These are phyloP conservation scores for Phymatocera aterrima DNA, from an alignment of 2,888 invertebrate species.

Conservation along the genomic window DNA sequence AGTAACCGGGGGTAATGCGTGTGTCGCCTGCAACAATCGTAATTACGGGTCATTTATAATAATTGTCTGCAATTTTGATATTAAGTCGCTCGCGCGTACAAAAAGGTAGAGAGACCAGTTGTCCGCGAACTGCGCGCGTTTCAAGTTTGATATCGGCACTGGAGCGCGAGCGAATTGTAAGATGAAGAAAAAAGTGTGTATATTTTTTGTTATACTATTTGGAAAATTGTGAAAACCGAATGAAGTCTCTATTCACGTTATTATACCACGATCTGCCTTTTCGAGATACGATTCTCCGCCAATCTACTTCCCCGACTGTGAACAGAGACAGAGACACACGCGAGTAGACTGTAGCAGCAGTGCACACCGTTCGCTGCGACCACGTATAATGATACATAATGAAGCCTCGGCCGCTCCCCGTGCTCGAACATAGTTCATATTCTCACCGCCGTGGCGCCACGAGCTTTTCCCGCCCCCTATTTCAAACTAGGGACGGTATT, in stretches of 20 bases:
- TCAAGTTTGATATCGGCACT: too few species aligned
- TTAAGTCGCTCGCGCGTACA: constrained; percentile 43
- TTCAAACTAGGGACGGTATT: constrained; percentile 56
- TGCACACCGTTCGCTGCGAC: constrained; percentile 75
- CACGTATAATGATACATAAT: constrained; percentile 75
- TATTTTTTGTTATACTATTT: background rate
- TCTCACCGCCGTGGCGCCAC: constrained; percentile 66
- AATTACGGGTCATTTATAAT: constrained; percentile 52
- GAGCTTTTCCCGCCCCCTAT: constrained; percentile 60
- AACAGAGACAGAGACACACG: constrained; percentile 67
- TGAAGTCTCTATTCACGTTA: too few species aligned
- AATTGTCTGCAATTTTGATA: constrained; percentile 52
- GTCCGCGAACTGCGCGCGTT: constrained; percentile 35
- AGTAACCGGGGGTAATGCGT: constrained; percentile 48
- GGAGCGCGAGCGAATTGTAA: too few species aligned
- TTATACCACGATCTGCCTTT: background rate
- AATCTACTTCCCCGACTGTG: constrained; percentile 17
- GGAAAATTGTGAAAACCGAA: background rate
- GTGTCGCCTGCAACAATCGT: constrained; percentile 49
- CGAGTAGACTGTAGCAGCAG: constrained; percentile 71
- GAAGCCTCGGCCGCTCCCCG: constrained; percentile 73
- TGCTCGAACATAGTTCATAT: constrained; percentile 62
- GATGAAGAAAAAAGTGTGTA: background rate
- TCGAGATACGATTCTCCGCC: background rate
- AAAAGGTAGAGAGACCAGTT: constrained; percentile 41